Evolutionary conservation across 2,797 vertebrate species (phyloP), one percentile per base, ranked within the genome.

Genomic region (Sus cebifrons): DNA sequence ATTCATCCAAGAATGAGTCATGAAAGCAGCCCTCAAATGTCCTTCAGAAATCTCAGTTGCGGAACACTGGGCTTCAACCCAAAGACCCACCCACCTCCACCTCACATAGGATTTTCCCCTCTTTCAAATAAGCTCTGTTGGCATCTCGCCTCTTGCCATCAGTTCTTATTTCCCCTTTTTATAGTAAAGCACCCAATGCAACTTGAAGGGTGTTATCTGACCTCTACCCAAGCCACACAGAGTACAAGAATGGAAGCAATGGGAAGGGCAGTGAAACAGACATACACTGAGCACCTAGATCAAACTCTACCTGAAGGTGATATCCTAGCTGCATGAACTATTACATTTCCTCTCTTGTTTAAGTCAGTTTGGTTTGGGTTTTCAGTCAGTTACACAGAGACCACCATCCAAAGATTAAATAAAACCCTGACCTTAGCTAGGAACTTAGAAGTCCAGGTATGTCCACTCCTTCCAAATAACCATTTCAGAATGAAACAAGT

Each of bases 1-100:
- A 93, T 78, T 85, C 96, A 96, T 58, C 82, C 74, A n/a, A 18
- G 21, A 21, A 54, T 93, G 92, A 95, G 67, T 96, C 96, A 92
- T 12, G 13, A 29, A 77, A 54, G 71, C 52, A 79, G 77, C 65
- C 70, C 21, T 82, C 92, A 32, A 52, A 67, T 14, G 60, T 62
- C 94, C 97, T 94, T 91, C 65, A 87, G 73, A 68, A 87, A 65
- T 52, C 84, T 64, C 85, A 68, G 79, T 4, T 74, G 86, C 25
- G 20, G 89, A 70, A 60, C 23, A 54, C 85, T 58, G 83, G n/a
- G 52, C 71, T 21, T 16, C 20, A 20, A 67, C 36, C 44, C 81
- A 40, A 49, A 44, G 52, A 54, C 60, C 84, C 21, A 21, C 29
- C 15, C 29, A 13, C 27, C 32, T 17, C 3, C n/a, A 54, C 60